Conservation (phyloP, 1,140 invertebrate genomes). For the Arion vulgaris region DNA sequence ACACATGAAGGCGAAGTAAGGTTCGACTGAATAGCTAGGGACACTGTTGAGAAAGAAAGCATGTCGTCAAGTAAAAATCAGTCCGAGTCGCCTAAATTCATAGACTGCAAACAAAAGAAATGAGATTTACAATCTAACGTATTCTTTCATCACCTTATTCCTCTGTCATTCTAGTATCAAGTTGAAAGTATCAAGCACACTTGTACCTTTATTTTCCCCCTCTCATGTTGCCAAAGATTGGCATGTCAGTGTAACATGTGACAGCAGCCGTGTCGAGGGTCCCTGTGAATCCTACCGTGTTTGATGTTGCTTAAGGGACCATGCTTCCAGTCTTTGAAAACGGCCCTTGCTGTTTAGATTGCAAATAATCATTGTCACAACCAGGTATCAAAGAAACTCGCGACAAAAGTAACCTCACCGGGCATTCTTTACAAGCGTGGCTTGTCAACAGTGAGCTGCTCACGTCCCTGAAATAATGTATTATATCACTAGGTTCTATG, state of each 20-base stretch:
- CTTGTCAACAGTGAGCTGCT: neutral
- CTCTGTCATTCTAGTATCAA: neutral
- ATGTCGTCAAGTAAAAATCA: too few species aligned
- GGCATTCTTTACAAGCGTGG: neutral
- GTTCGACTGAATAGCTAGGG: too few species aligned
- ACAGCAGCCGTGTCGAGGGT: neutral
- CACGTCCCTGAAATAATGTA: neutral
- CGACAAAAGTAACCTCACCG: neutral
- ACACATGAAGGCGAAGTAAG: too few species aligned
- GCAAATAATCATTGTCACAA: neutral
- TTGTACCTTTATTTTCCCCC: neutral
- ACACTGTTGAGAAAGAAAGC: too few species aligned
- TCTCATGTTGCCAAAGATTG: neutral
- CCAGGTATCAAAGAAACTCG: neutral
- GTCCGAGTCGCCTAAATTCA: too few species aligned
- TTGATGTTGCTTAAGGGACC: neutral
- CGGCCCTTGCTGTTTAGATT: constrained; percentile 6
- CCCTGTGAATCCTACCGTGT: neutral
- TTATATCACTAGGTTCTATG: neutral
- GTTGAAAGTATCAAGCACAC: neutral
- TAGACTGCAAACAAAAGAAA: too few species aligned
- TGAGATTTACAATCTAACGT: too few species aligned
- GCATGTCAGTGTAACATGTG: neutral
- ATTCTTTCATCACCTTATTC: neutral
- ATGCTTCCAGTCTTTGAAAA: neutral